Base-by-base conservation (phyloP, 1,140 invertebrate genomes). In the Phymastichus coffea region DNA sequence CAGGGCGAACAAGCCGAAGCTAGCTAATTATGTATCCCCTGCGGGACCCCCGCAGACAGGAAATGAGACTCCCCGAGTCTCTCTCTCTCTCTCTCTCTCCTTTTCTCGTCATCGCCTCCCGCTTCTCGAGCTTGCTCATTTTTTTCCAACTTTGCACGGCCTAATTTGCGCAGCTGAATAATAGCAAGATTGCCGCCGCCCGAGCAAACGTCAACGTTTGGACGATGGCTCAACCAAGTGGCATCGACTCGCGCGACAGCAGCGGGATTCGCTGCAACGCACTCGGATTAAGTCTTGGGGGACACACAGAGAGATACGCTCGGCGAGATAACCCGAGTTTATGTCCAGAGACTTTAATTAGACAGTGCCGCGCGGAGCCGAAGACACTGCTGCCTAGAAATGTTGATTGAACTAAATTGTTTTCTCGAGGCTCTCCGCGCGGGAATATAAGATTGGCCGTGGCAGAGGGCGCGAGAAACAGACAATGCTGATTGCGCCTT, bases 361-460 rank as follows among this genome's bases (percentile, higher is more conserved):
- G 76, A 78, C 70, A 74, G 68, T 72, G 69, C 69, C 67, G 74
- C 28, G 33, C 51, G 43, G 6, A 33, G 6, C 6, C 28, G 12
- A 6, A 33, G 6, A 33, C 28, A n/a, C 38, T 37, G 72, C 75
- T 69, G 69, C 68, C 70, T 75, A 67, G 72, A 77, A 78, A 78
- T 75, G 75, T 78, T 80, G 76, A 80, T 80, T 78, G 78, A 79
- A 74, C 77, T 78, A 80, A 80, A 79, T 80, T 78, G 77, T 79
- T 78, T 78, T 74, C 72, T 68, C 70, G 64, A 64, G 66, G 63
- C 49, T 56, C 62, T 59, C 64, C 63, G 49, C 38, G 55, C 60
- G 59, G 65, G 67, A 68, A 52, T 20, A 69, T 67, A 66, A 68
- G 66, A 66, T 33, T 4, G 15, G 10, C 60, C 58, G 56, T 62